phyloP scores from a whole-genome alignment of 1,140 invertebrate genomes.

The Heliconius hermathena region DNA sequence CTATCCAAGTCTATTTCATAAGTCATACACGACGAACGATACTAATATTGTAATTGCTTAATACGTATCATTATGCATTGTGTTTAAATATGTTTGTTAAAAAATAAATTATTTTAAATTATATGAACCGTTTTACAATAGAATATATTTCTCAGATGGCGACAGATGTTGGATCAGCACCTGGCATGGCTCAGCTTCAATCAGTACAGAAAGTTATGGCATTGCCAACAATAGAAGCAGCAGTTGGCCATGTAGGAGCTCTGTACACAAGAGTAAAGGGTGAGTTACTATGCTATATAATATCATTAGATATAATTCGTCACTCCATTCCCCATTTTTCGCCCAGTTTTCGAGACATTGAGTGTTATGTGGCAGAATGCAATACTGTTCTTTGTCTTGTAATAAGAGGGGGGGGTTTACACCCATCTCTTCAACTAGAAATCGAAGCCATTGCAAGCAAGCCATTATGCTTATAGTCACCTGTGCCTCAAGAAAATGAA shows the following conservation, averaged over 20 bases:
- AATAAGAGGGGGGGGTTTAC: too few species aligned
- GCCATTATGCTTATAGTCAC: too few species aligned
- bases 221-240: conserved; percentile 66
- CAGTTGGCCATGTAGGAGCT: conserved; percentile 70
- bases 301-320: background rate
- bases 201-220: conserved; percentile 76
- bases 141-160: conserved; percentile 58
- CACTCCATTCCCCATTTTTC: too few species aligned
- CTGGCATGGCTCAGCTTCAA: conserved; percentile 58
- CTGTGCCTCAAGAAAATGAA: too few species aligned
- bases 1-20: too few species aligned
- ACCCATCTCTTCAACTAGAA: too few species aligned
- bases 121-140: background rate
- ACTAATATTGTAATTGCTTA: background rate
- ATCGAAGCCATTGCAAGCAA: too few species aligned
- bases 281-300: conserved; percentile 33
- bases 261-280: conserved; percentile 71
- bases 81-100: background rate
- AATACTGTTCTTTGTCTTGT: too few species aligned
- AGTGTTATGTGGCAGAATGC: too few species aligned
- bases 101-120: too few species aligned
- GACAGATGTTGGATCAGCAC: conserved; percentile 62
- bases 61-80: background rate
- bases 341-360: too few species aligned
- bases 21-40: background rate